A percentile compares a stretch with the other conserved stretches of the same genome.
Conservation (phyloP, 2,888 invertebrate species). For the Antheraea assamensis region DNA sequence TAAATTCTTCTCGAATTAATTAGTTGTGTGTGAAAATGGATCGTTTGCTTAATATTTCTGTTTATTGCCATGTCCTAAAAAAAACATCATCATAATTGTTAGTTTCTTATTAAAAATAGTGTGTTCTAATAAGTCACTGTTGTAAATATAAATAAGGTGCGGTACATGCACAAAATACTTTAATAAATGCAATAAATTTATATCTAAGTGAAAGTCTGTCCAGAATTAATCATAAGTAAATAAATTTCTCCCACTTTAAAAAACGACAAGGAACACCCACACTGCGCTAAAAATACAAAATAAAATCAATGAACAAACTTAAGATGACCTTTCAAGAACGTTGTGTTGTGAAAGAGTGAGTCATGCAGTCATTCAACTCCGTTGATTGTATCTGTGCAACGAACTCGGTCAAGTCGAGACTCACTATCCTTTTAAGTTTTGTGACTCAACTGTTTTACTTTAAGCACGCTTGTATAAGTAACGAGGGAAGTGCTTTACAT, state of each 20-base stretch:
- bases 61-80: too few relatives aligned
- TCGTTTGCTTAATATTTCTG: too few relatives aligned
- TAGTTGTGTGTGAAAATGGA: too few relatives aligned
- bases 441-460: conserved; percentile 54
- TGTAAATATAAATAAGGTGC: neutral
- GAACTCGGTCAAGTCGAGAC: conserved; percentile 65
- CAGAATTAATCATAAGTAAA: conserved; percentile 39
- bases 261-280: conserved; percentile 22
- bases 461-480: conserved; percentile 46
- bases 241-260: conserved; percentile 39
- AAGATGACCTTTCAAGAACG: conserved; percentile 68
- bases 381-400: conserved; percentile 46
- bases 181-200: too few relatives aligned
- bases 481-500: conserved; percentile 33
- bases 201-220: conserved; percentile 36
- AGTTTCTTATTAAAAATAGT: neutral
- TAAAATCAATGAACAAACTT: conserved; percentile 51
- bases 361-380: conserved; percentile 73
- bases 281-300: conserved; percentile 27
- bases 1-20: too few relatives aligned
- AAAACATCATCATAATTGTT: neutral
- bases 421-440: conserved; percentile 64
- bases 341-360: conserved; percentile 63
- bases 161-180: neutral
- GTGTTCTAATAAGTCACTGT: neutral